Base-by-base conservation (phyloP, 2,888 invertebrate genomes). In the Sicus ferrugineus region DNA sequence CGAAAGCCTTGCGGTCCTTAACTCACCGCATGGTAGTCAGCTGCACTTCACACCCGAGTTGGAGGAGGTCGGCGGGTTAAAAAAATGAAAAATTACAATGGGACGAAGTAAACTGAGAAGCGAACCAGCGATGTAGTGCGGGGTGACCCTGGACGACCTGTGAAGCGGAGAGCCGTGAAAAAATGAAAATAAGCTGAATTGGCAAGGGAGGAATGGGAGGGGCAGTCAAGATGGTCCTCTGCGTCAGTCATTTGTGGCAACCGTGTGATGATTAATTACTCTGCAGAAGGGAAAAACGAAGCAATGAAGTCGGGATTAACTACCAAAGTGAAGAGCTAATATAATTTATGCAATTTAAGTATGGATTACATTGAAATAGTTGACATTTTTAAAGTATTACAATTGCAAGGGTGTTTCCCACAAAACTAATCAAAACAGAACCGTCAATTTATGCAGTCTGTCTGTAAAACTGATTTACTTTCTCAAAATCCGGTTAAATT, bases 61-160 rank as follows among this genome's bases (percentile, higher is more conserved):
- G n/a, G 38, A 11, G 30, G n/a, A 66, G 56, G 66, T 67, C 58
- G 61, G 21, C 30, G 19, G 28, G 48, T 59, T 42, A 58, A 30
- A 59, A 34, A 7, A 52, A 34, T 54, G 31, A 67, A 59, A 59
- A 59, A 56, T 56, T 46, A 38, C 42, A 56, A 42, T 30, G 48
- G 46, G 46, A 56, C 30, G 21, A 34, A 64, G 46, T 38, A 54
- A 65, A 65, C 54, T 65, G 31, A 52, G 34, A 31, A 64, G 50
- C 31, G 38, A 65, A 65, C 31, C 31, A 64, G 50, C 16, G 50
- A 31, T 19, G n/a, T n/a, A n/a, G n/a, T n/a, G n/a, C n/a, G n/a
- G n/a, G 9, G 23, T 65, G 65, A 65, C 65, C 65, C 28, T 65
- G 16, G 16, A 23, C 28, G 26, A 30, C 31, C 38, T 21, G 62